Percentiles rank a stretch among this genome's conserved stretches.
Conservation (phyloP, 30 jellyfish, hydroid and myxozoan genomes). For the Rhopilema esculentum region DNA sequence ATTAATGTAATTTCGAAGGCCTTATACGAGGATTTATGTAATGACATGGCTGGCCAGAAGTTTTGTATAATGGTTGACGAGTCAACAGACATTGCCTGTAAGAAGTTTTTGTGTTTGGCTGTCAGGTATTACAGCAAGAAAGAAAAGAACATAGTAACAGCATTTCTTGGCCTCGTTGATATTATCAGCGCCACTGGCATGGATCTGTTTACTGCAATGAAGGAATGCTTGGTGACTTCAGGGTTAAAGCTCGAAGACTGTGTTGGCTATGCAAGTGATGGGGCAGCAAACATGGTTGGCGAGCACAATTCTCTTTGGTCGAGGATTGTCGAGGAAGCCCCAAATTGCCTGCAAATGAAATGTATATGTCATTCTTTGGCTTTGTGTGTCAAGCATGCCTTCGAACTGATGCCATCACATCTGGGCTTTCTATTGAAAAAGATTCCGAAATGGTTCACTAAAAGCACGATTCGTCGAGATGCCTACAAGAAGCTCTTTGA, state of each 20-base stretch:
- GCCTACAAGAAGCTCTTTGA: constrained; percentile 51
- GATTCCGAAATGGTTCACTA: constrained; percentile 71
- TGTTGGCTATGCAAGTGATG: constrained; percentile 54
- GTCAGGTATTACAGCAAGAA: constrained; percentile 58
- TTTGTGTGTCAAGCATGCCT: constrained; percentile 65
- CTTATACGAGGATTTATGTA: constrained; percentile 31
- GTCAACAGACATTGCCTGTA: constrained; percentile 58
- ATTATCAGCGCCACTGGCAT: constrained; percentile 26
- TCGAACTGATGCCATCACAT: constrained; percentile 64
- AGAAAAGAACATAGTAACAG: constrained; percentile 47
- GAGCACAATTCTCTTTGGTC: constrained; percentile 76
- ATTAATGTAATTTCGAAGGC: constrained; percentile 68
- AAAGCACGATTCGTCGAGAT: constrained; percentile 66
- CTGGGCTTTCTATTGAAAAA: constrained; percentile 55
- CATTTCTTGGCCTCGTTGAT: constrained; percentile 42
- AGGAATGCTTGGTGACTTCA: constrained; percentile 10
- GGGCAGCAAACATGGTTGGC: constrained; percentile 80
- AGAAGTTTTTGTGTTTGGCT: constrained; percentile 45
- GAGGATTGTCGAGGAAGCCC: constrained; percentile 48
- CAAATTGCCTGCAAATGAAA: constrained; percentile 66
- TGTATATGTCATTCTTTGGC: constrained; percentile 84
- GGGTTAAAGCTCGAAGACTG: constrained; percentile 49
- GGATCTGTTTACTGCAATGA: constrained; percentile 20
- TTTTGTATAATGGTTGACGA: constrained; percentile 60
- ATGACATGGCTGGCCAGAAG: constrained; percentile 47